Base-by-base conservation (phyloP, 2,888 invertebrate species). In the Brenthis daphne region DNA sequence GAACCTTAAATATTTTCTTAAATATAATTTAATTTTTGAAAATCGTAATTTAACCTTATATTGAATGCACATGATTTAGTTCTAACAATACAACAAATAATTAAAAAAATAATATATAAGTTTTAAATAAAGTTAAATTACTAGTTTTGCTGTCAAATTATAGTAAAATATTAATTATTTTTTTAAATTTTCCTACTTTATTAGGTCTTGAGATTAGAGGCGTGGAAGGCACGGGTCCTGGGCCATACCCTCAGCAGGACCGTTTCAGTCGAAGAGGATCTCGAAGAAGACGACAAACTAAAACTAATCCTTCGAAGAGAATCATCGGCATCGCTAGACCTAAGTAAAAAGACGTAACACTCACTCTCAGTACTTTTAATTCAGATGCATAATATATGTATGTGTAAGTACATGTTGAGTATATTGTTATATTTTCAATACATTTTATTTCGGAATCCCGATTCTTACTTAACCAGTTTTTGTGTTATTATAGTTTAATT, bases 171-270 rank as follows among this genome's bases (percentile, higher is more conserved):
- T 11, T 43, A 11, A 43, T 13, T 43, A 4, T 29, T 2, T 24
- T 14, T 65, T 11, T 12, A 37, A 24, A 16, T 24, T n/a, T 16
- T 53, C 16, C 57, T 56, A 50, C 47, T 66, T 65, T 68, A 69
- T 6, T 86, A 96, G 96, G 94, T 96, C 94, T 94, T 96, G 95
- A 95, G 96, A 88, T 86, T 96, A 88, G 95, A 96, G 82, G 94
- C 94, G 72, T 94, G 94, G 93, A 94, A 89, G 86, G 93, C 91
- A 84, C 94, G 93, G 78, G 94, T 92, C 84, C 93, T 92, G 89
- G 94, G 93, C 73, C 88, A 82, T 69, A 77, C 84, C 29, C 84
- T 86, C 71, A 80, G 86, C 61, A 88, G 89, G 73, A 84, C 89
- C 33, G 81, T 88, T 67, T 90, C 89, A 3, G 78, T 86, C 56